Base-by-base conservation (phyloP, 2,888 invertebrate species). In the Drosophila helvetica region DNA sequence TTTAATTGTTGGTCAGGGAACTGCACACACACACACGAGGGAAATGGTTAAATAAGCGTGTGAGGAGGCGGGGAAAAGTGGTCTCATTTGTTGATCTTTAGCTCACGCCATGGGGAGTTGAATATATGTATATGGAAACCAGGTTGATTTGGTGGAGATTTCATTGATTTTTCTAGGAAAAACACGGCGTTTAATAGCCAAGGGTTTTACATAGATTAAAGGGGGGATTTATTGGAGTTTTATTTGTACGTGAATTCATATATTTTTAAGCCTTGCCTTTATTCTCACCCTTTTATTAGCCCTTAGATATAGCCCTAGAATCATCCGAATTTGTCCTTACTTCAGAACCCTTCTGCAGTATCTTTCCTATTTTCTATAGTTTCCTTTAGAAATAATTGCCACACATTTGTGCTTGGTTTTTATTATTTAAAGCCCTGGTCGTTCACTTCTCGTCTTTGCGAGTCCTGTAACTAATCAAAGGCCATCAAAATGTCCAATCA, bases 1-100 rank as follows among this genome's bases (percentile, higher is more conserved):
- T 33, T 54, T 70, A 60, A 70, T 70, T 68, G 71, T 25, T 38
- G 19, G 51, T 22, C 38, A 22, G 72, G 52, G 52, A 71, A 43
- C 18, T 69, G 54, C 47, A 5, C 38, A 54, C 65, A 47, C 64
- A 27, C 52, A n/a, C 15, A 12, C 15, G 9, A 19, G 43, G 12
- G 4, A 60, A 57, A 56, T 19, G 45, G 15, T 7, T 1, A 15
- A 38, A 38, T 38, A 61, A 61, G 12, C 5, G 33, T 33, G 33
- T 33, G 12, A 7, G 12, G 4, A 12, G 30, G 30, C 30, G 30
- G 30, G 30, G 10, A 30, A 30, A 33, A 12, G 19, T 19, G 3
- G n/a, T 18, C 47, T 47, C n/a, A 47, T 38, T 53, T 58, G 7
- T 3, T 48, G n/a, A 38, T 38, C 15, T 38, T n/a, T 48, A 17